A percentile compares a stretch with the other conserved stretches of the same genome.
These are phyloP conservation scores for Melopsittacus undulatus DNA, from an alignment of 2,797 vertebrate genomes.

Conservation along the genomic window DNA sequence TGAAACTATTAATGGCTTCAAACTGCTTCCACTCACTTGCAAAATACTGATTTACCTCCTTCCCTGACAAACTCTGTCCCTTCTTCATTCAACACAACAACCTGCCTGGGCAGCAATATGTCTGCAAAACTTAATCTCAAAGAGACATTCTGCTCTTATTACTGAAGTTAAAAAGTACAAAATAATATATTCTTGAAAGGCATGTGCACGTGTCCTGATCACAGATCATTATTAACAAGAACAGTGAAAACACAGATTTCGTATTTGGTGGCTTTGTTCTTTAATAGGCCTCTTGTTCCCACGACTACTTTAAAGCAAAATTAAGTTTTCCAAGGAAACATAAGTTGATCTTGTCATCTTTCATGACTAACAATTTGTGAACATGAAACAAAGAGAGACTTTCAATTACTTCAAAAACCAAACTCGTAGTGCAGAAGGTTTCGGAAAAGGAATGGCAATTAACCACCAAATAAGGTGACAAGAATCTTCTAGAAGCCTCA, in stretches of 20 bases:
- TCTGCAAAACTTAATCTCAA: constrained; percentile 41
- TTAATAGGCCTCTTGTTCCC: constrained; percentile 73
- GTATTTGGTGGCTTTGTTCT: constrained; percentile 70
- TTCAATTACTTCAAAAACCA: constrained; percentile 75
- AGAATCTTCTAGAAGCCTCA: constrained; percentile 63
- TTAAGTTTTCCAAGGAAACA: constrained; percentile 70
- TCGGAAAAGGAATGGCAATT: constrained; percentile 70
- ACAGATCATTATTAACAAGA: constrained; percentile 69
- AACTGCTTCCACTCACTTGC: neutral
- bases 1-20: neutral
- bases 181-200: constrained; percentile 71
- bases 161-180: constrained; percentile 46
- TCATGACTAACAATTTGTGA: constrained; percentile 72
- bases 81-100: neutral
- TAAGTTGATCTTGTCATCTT: constrained; percentile 74
- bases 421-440: constrained; percentile 58
- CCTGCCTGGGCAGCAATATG: neutral
- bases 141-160: constrained; percentile 22
- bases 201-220: constrained; percentile 59
- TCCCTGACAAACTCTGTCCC: neutral
- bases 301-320: constrained; percentile 68
- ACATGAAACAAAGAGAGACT: constrained; percentile 75
- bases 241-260: constrained; percentile 62
- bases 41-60: neutral
- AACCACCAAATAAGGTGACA: constrained; percentile 70